These are phyloP conservation scores for Rhodinocichla rosea DNA, from an alignment of 2,113 vertebrate genomes.

Conservation along the genomic window DNA sequence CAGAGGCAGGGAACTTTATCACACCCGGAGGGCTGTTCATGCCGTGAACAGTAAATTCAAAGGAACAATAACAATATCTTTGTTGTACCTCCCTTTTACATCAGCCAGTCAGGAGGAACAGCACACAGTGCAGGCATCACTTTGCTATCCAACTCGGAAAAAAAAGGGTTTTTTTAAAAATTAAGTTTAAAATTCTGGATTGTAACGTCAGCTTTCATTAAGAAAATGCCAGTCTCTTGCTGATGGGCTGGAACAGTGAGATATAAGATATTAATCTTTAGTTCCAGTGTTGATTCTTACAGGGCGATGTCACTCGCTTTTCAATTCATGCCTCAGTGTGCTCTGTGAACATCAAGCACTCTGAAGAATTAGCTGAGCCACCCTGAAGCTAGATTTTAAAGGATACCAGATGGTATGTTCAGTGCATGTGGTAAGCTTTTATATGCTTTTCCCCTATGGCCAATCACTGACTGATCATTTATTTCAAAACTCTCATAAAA, in stretches of 20 bases:
- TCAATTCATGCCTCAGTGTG: conserved; percentile 6
- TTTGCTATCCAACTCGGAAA: neutral
- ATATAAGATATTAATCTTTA: neutral
- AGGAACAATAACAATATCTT: conserved; percentile 1
- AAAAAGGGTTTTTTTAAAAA: neutral
- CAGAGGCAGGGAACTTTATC: neutral
- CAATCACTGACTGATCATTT: conserved; percentile 45
- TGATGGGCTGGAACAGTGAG: neutral
- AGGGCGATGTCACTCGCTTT: conserved; percentile 16
- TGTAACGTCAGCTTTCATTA: neutral
- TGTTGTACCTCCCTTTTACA: neutral
- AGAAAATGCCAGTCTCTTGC: neutral
- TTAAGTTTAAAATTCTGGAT: neutral
- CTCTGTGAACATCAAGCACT: neutral
- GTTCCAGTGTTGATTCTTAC: neutral
- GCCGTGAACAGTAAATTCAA: neutral
- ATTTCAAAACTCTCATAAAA: conserved; percentile 57
- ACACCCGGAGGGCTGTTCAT: neutral
- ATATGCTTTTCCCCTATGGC: conserved; percentile 54
- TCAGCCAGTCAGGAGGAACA: neutral
- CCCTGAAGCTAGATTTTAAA: conserved; percentile 60
- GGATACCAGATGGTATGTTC: conserved; percentile 55
- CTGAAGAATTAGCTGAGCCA: conserved; percentile 48
- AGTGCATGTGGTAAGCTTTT: conserved; percentile 46
- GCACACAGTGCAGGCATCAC: neutral